Evolutionary conservation across 2,797 vertebrate species (phyloP), one percentile per base, ranked within the genome.

Genomic region (Stomatorhinus walkeri): DNA sequence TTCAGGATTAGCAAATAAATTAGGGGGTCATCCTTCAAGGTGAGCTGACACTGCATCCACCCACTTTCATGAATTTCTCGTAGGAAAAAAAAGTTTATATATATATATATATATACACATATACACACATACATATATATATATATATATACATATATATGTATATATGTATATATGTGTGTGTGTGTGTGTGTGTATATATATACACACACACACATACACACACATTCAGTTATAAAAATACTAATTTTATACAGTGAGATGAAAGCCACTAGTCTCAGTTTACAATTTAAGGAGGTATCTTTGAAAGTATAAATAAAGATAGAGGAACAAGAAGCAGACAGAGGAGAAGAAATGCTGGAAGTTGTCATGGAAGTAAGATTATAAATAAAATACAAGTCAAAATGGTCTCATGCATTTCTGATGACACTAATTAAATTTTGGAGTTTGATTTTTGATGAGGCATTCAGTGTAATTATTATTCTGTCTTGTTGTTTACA

Each of bases 391-490:
- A 79, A 79, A 79, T 79, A n/a, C 19, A 72, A 72, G 16, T 79
- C 72, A 79, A n/a, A 43, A 43, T 79, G 16, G 72, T 72, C 28
- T 72, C 12, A 36, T 72, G 64, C 72, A 43, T 43, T 40, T 40
- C 72, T 79, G 72, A 79, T 43, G 72, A 79, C 72, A 79, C 72
- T 40, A n/a, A 43, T 40, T 79, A 79, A 10, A 36, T 19, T n/a
- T 43, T 79, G 72, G 72, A 79, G 10, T 19, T 43, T 19, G 72
- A 40, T 36, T 79, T 4, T 79, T 43, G 72, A 79, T 79, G 72
- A 79, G 72, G 16, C 72, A 79, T 79, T 79, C 6, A 40, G 64
- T 72, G 64, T 72, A 72, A 79, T 79, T 79, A 79, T 79, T 43
- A 79, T 43, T 43, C 72, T 79, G 72, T 43, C 36, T 40, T 19